These are phyloP conservation scores for Epistrophe grossulariae DNA, from an alignment of 2,888 invertebrate species.

Conservation along the genomic window DNA sequence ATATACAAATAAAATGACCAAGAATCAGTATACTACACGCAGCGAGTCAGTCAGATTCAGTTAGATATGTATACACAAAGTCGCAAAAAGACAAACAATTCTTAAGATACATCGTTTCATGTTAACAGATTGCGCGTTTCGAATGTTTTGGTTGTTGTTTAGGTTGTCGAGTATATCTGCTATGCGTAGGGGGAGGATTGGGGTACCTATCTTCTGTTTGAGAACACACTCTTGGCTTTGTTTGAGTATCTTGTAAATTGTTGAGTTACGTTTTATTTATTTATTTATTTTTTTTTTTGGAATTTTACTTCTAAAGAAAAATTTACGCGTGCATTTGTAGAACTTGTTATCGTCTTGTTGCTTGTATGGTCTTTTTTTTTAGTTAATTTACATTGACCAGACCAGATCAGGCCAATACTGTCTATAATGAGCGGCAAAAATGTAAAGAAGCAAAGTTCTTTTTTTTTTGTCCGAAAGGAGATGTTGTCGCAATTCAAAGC, in stretches of 20 bases:
- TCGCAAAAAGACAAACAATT: conserved; percentile 38
- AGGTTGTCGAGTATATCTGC: not conserved
- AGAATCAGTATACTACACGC: conserved; percentile 66
- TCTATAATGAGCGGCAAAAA: conserved; percentile 49
- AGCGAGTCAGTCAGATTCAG: conserved; percentile 26
- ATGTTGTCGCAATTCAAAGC: conserved; percentile 59
- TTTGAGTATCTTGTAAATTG: conserved; percentile 29
- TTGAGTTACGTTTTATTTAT: conserved; percentile 24
- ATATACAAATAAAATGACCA: conserved; percentile 57
- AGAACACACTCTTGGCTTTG: conserved; percentile 44
- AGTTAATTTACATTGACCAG: conserved; percentile 57
- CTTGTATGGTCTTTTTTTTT: conserved; percentile 26
- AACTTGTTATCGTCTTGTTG: conserved; percentile 49
- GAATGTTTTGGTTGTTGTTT: conserved; percentile 22
- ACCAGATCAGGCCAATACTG: not conserved
- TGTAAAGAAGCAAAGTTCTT: conserved; percentile 36
- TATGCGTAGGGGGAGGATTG: not conserved
- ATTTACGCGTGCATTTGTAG: conserved; percentile 63
- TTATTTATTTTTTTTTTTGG: conserved; percentile 11
- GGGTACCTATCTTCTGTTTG: conserved; percentile 34
- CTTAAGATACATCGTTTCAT: conserved; percentile 55
- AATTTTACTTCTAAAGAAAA: conserved; percentile 42
- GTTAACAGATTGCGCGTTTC: conserved; percentile 63
- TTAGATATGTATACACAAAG: not conserved
- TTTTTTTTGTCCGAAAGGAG: conserved; percentile 45